Evolutionary conservation across 2,888 invertebrate genomes (phyloP).

Genomic region (Cepaea hortensis): DNA sequence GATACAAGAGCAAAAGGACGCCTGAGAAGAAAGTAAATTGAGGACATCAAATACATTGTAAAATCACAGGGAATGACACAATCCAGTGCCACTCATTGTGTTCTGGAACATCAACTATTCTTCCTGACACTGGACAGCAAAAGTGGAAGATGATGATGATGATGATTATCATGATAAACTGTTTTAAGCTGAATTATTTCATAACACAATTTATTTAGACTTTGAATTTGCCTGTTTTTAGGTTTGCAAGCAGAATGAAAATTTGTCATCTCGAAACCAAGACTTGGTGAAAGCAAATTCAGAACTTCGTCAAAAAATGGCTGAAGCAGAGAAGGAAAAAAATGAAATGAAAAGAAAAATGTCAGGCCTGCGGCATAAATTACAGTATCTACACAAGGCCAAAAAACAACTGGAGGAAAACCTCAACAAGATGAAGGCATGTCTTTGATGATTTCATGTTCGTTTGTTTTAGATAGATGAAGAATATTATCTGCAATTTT

Average conservation of each 20-base stretch:
- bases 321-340: conserved; percentile 62
- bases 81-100: too few relatives aligned
- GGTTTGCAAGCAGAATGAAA: conserved; percentile 71
- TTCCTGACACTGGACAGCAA: too few relatives aligned
- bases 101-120: too few relatives aligned
- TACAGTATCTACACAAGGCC: conserved; percentile 65
- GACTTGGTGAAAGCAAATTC: conserved; percentile 71
- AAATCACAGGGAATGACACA: too few relatives aligned
- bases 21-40: too few relatives aligned
- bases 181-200: too few relatives aligned
- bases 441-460: neutral
- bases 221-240: conserved; percentile 45
- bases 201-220: too few relatives aligned
- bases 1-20: too few relatives aligned
- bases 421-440: conserved; percentile 68
- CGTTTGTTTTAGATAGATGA: neutral
- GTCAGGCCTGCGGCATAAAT: conserved; percentile 64
- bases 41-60: too few relatives aligned
- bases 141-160: too few relatives aligned
- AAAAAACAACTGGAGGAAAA: conserved; percentile 70
- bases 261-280: conserved; percentile 66
- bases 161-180: too few relatives aligned
- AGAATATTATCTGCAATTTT: neutral
- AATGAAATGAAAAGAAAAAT: conserved; percentile 68
- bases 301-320: conserved; percentile 67